Evolutionary conservation across 2,113 vertebrate genomes (phyloP).

Genomic region (Tonatia bakeri): DNA sequence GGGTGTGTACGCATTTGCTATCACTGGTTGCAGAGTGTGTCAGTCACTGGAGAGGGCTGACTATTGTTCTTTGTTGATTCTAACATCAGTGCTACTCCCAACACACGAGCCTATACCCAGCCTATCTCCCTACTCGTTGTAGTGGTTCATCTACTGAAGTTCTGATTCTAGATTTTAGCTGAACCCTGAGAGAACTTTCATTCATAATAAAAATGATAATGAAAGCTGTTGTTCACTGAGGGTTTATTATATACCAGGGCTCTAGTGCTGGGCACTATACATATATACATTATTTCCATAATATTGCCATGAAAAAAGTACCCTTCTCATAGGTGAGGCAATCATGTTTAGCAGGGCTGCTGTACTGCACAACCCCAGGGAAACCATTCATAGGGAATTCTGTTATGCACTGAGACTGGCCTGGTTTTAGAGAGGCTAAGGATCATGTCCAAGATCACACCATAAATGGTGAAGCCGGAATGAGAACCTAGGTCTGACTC

Average conservation of each 20-base stretch:
- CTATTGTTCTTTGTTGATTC: neutral
- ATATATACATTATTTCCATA: neutral
- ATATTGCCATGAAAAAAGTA: neutral
- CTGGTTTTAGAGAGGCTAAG: neutral
- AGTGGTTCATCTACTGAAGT: neutral
- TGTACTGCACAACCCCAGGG: neutral
- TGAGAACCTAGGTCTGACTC: neutral
- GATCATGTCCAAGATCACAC: neutral
- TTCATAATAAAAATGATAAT: slow-evolving; percentile 9
- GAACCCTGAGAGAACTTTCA: neutral
- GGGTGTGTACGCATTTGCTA: neutral
- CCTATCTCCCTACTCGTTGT: neutral
- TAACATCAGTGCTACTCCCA: neutral
- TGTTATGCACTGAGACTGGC: neutral
- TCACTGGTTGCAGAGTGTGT: neutral
- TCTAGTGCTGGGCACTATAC: neutral
- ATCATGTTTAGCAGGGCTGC: neutral
- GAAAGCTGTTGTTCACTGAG: neutral
- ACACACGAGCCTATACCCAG: neutral
- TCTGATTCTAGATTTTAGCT: neutral
- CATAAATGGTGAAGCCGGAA: neutral
- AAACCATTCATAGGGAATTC: neutral
- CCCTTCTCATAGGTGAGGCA: neutral
- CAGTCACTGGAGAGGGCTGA: neutral
- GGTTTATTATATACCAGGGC: neutral